Percentiles rank a stretch among this genome's conserved stretches.
phyloP scores from a whole-genome alignment of 2,113 vertebrate genomes.

The Corydoras sp. region DNA sequence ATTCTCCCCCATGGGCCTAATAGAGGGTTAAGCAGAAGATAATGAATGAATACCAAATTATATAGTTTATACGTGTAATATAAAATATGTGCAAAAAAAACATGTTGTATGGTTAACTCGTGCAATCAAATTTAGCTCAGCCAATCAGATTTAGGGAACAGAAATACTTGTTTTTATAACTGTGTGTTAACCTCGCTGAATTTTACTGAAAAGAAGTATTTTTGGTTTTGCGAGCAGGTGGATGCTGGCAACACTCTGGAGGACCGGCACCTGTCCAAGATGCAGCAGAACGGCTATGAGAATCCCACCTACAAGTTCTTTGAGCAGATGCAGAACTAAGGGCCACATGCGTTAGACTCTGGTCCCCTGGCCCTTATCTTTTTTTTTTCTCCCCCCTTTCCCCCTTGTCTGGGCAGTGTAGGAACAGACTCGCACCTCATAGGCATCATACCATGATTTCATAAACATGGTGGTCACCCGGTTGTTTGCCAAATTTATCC shows the following conservation, averaged over 20 bases:
- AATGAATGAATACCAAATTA: too few relatives aligned
- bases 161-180: too few relatives aligned
- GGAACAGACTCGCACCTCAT: conserved; percentile 32
- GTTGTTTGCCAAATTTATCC: too few relatives aligned
- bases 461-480: background rate
- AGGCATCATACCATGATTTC: background rate
- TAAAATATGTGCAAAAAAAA: too few relatives aligned
- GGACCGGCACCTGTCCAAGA: conserved; percentile 87
- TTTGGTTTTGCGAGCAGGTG: conserved; percentile 59
- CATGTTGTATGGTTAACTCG: too few relatives aligned
- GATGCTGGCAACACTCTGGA: conserved; percentile 86
- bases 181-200: too few relatives aligned
- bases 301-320: conserved; percentile 93
- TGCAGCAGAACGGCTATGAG: conserved; percentile 89
- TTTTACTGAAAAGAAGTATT: too few relatives aligned
- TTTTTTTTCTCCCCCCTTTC: background rate
- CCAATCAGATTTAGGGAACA: too few relatives aligned
- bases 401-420: conserved; percentile 36
- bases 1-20: too few relatives aligned
- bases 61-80: too few relatives aligned
- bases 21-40: too few relatives aligned
- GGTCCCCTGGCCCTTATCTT: conserved; percentile 2
- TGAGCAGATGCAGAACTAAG: conserved; percentile 88
- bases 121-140: too few relatives aligned
- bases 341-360: conserved; percentile 36